phyloP scores from a whole-genome alignment of 2,113 vertebrate species.

The Ancistrus triradiatus region DNA sequence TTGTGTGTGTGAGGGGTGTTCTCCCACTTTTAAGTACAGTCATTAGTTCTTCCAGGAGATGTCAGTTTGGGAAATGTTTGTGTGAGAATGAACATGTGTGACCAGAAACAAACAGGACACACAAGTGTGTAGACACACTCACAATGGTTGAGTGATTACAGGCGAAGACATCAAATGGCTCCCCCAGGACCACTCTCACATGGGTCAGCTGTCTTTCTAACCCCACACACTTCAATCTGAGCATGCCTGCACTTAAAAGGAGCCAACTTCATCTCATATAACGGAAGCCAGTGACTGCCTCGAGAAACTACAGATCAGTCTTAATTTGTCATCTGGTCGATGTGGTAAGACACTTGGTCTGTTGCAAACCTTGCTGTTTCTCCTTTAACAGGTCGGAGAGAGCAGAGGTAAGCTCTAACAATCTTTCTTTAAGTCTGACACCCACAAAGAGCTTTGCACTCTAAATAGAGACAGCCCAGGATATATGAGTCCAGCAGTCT shows the following conservation, averaged over 20 bases:
- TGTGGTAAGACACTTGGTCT: slow-evolving; percentile 33
- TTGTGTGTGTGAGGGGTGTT: slow-evolving; percentile 24
- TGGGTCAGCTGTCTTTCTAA: slow-evolving; percentile 71
- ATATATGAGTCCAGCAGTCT: slow-evolving; percentile 47
- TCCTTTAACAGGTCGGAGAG: slow-evolving; percentile 29
- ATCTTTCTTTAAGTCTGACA: slow-evolving; percentile 35
- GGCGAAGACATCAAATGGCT: slow-evolving; percentile 39
- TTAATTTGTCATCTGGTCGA: slow-evolving; percentile 47
- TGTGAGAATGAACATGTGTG: slow-evolving; percentile 19
- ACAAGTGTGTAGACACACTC: slow-evolving; percentile 52
- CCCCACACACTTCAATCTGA: slow-evolving; percentile 45
- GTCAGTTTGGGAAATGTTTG: neutral
- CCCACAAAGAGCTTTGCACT: slow-evolving; percentile 33
- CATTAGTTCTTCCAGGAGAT: slow-evolving; percentile 28
- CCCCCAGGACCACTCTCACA: slow-evolving; percentile 52
- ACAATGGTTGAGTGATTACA: slow-evolving; percentile 72
- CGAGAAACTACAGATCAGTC: slow-evolving; percentile 15
- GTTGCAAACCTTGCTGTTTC: slow-evolving; percentile 22
- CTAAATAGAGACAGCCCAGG: slow-evolving; percentile 33
- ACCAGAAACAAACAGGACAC: slow-evolving; percentile 20
- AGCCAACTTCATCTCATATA: slow-evolving; percentile 28
- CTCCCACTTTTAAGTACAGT: slow-evolving; percentile 25
- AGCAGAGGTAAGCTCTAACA: slow-evolving; percentile 29
- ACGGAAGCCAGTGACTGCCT: slow-evolving; percentile 26
- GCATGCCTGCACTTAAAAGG: slow-evolving; percentile 29